Conservation (phyloP, 1,140 invertebrate species). For the Dryas iulia region DNA sequence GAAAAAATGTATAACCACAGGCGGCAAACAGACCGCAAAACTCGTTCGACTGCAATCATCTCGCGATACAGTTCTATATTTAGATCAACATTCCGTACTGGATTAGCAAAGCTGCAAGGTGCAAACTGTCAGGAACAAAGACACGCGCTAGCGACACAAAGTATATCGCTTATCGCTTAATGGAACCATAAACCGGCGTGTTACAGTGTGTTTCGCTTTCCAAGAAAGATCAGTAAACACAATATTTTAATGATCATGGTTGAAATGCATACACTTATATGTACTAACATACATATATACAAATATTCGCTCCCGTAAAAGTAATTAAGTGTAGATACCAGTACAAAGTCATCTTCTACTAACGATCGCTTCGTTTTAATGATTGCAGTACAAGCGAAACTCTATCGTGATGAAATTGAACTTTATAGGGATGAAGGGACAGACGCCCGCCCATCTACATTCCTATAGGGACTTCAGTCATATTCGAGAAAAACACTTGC, state of each 20-base stretch:
- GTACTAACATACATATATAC: neutral
- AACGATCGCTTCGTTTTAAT: neutral
- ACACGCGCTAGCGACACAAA: conserved; percentile 43
- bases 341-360: neutral
- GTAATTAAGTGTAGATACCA: neutral
- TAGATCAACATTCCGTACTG: conserved; percentile 53
- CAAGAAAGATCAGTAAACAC: conserved; percentile 35
- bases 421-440: neutral
- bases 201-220: conserved; percentile 39
- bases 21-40: conserved; percentile 50
- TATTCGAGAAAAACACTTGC: neutral
- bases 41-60: conserved; percentile 58
- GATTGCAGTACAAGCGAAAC: neutral
- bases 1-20: conserved; percentile 58
- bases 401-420: neutral
- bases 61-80: conserved; percentile 59
- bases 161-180: conserved; percentile 34
- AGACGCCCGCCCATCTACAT: neutral
- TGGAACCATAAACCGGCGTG: conserved; percentile 40
- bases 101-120: conserved; percentile 58
- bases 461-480: no score
- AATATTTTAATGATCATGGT: neutral
- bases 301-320: neutral
- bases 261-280: neutral
- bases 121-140: conserved; percentile 45